These are phyloP conservation scores for Spilarctia lutea DNA, from an alignment of 2,888 invertebrate species.

Conservation along the genomic window DNA sequence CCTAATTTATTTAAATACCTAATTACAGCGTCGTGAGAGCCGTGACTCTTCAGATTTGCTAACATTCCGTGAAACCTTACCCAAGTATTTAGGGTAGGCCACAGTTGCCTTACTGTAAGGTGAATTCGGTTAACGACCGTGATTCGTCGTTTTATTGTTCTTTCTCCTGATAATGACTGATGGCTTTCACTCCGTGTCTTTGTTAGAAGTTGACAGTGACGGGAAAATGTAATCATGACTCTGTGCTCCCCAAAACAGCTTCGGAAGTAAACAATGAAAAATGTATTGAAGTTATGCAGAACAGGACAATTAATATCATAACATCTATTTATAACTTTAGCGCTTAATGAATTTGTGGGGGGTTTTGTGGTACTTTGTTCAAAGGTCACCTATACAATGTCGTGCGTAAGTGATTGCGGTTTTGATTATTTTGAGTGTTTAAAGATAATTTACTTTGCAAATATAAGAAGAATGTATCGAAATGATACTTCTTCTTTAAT, in stretches of 20 bases:
- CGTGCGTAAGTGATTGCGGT: neutral
- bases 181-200: conserved; percentile 81
- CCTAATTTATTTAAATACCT: conserved; percentile 62
- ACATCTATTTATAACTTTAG: conserved; percentile 44
- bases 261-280: conserved; percentile 70
- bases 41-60: conserved; percentile 67
- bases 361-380: conserved; percentile 6
- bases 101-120: conserved; percentile 68
- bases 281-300: conserved; percentile 64
- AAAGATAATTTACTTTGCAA: neutral
- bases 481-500: neutral
- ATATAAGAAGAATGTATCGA: neutral
- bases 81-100: conserved; percentile 63
- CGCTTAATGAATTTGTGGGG: conserved; percentile 30
- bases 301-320: conserved; percentile 59
- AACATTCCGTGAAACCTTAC: conserved; percentile 64
- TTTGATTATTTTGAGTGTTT: neutral
- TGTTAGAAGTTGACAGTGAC: conserved; percentile 80
- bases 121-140: conserved; percentile 80
- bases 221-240: conserved; percentile 81
- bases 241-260: conserved; percentile 43
- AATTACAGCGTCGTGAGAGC: conserved; percentile 60
- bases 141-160: conserved; percentile 82
- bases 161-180: conserved; percentile 82
- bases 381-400: neutral